Conservation (phyloP, 1,140 invertebrate genomes). For the Hypsibius dujardini region DNA sequence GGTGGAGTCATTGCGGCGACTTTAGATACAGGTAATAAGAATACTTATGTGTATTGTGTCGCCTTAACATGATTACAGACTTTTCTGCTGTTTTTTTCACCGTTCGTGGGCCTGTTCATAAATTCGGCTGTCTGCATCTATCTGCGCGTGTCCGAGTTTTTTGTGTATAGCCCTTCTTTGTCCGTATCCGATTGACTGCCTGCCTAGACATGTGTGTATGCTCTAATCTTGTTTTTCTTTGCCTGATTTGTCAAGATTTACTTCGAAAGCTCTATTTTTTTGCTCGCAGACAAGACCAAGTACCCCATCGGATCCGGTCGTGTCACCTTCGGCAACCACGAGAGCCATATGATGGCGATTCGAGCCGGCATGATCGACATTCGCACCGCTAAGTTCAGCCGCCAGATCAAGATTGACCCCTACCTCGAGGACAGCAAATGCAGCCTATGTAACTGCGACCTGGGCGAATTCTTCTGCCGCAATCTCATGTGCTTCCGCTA, state of each 20-base stretch:
- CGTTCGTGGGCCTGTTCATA: too few species aligned
- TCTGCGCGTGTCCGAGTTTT: too few species aligned
- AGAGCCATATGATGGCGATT: slow-evolving; percentile 81
- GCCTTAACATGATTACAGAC: too few species aligned
- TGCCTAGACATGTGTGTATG: too few species aligned
- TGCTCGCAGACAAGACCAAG: slow-evolving; percentile 80
- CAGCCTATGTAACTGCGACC: slow-evolving; percentile 63
- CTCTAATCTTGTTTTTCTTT: too few species aligned
- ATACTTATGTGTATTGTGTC: not conserved
- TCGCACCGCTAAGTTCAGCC: slow-evolving; percentile 61
- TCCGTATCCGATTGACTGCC: too few species aligned
- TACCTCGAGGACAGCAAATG: slow-evolving; percentile 88
- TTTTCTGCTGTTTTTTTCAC: too few species aligned
- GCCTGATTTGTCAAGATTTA: not conserved
- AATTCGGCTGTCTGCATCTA: too few species aligned
- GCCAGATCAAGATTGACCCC: slow-evolving; percentile 71
- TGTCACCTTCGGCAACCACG: slow-evolving; percentile 74
- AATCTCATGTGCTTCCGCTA: slow-evolving; percentile 72
- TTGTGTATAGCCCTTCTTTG: too few species aligned
- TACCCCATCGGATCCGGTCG: slow-evolving; percentile 90
- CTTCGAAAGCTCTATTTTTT: not conserved
- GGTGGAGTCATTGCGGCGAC: slow-evolving; percentile 53
- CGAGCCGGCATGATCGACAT: slow-evolving; percentile 82
- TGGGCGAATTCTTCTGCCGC: slow-evolving; percentile 86
- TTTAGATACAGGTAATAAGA: not conserved